Base-by-base conservation (phyloP, 92 coral and sea anemone species). In the Bergia sp. region DNA sequence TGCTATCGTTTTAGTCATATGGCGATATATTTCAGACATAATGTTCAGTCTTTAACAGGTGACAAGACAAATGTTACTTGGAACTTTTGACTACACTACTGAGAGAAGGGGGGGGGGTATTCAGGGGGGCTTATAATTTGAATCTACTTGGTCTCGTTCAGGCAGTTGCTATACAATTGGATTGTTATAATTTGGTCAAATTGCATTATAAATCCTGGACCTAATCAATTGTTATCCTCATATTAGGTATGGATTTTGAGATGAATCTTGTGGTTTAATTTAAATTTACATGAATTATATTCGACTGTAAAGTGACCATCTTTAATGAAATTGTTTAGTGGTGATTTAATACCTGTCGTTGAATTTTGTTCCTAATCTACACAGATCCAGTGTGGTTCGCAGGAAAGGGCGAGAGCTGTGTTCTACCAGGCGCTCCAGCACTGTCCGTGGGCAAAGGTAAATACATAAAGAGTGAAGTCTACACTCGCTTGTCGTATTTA, bases 391-490 rank as follows among this genome's bases (percentile, higher is more conserved):
- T 93, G 88, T 49, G 96, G 97, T 21, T 84, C 90, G 39, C 71
- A 76, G 6, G 98, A 96, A 47, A 94, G 91, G 78, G 98, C 96
- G 45, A 95, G 93, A 86, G 92, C 99, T 21, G 94, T 93, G 5
- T 97, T 97, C 83, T 97, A 97, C 86, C 99, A 94, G 75, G 94
- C 99, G 0, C 89, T 97, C 12, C 99, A 97, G 86, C 91, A 88
- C 67, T 97, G 99, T 85, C 97, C 99, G 4, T 97, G 99, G 98
- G 97, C 97, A n/a, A 97, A 97, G 96, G 99, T 97, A 86, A 87
- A 78, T 38, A 23, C 42, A 16, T 74, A 38, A 29, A 29, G 29
- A 29, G 29, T 29, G 2, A 43, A 67, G 37, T 20, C 20, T 20
- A 38, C 9, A n/a, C 41, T 74, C 73, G 13, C 47, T 12, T 82